Percentiles rank a stretch among this genome's conserved stretches.
These are phyloP conservation scores for Dinocampus coccinellae DNA, from an alignment of 2,888 invertebrate genomes.

Conservation along the genomic window DNA sequence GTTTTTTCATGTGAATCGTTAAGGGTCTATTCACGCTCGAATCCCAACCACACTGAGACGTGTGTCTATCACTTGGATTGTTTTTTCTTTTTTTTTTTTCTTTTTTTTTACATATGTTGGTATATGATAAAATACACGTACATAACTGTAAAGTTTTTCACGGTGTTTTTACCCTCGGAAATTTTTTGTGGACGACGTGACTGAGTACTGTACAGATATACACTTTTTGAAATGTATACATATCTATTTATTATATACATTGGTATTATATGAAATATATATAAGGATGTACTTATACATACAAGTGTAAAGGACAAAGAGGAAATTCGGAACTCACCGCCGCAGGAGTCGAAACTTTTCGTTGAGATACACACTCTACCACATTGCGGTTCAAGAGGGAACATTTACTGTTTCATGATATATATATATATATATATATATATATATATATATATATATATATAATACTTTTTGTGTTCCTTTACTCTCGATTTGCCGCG, in stretches of 20 bases:
- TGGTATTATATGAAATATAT: neutral
- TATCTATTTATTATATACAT: constrained; percentile 22
- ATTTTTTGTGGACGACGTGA: constrained; percentile 21
- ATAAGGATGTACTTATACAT: neutral
- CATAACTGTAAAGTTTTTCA: constrained; percentile 29
- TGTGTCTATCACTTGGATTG: too few relatives aligned
- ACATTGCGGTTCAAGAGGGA: constrained; percentile 21
- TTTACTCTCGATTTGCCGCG: neutral
- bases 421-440: neutral
- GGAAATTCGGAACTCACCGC: constrained; percentile 24
- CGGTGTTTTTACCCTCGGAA: constrained; percentile 23
- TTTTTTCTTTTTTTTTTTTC: too few relatives aligned
- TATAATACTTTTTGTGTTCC: neutral
- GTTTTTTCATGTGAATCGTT: constrained; percentile 40
- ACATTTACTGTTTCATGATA: constrained; percentile 14
- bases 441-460: neutral
- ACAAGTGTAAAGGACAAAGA: neutral
- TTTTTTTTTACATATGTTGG: constrained; percentile 6
- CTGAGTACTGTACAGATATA: neutral
- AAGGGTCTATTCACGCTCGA: constrained; percentile 45
- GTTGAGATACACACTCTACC: constrained; percentile 20
- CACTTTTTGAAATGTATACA: neutral
- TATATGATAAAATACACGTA: neutral
- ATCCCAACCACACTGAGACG: constrained; percentile 18
- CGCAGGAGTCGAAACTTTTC: constrained; percentile 33